Evolutionary conservation across 2,797 vertebrate species (phyloP).

Genomic region (Salmo trutta): DNA sequence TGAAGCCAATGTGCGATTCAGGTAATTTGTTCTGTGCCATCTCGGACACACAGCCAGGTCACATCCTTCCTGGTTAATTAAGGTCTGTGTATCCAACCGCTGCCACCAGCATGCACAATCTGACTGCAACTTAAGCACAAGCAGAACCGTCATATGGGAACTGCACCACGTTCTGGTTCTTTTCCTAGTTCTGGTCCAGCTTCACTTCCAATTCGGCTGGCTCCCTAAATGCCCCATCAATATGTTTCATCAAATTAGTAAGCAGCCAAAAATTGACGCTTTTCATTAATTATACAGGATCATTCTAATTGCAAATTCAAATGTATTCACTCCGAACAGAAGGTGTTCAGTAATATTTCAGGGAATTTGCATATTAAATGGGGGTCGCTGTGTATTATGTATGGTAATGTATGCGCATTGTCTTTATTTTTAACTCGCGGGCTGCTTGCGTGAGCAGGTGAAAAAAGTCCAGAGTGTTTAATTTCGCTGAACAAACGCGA

Average conservation of each 20-base stretch:
- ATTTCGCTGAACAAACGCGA: constrained; percentile 74
- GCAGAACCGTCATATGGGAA: constrained; percentile 7
- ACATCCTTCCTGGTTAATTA: constrained; percentile 35
- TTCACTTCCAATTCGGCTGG: constrained; percentile 57
- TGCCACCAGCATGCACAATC: neutral
- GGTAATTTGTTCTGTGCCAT: constrained; percentile 54
- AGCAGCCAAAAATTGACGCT: constrained; percentile 91
- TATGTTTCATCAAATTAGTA: constrained; percentile 96
- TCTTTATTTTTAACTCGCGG: constrained; percentile 92
- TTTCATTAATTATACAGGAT: constrained; percentile 99
- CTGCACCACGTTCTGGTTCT: neutral
- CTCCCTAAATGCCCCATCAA: constrained; percentile 90
- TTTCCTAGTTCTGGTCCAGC: constrained; percentile 22
- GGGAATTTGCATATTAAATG: constrained; percentile 97
- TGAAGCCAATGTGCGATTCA: constrained; percentile 35
- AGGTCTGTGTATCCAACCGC: constrained; percentile 25
- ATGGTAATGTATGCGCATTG: constrained; percentile 93
- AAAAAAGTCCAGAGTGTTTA: constrained; percentile 77
- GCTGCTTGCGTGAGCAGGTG: constrained; percentile 81
- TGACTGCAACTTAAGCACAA: neutral
- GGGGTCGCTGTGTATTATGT: constrained; percentile 84
- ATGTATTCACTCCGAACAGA: constrained; percentile 94
- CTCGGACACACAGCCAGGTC: constrained; percentile 34
- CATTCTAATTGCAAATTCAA: constrained; percentile 97
- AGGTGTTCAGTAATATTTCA: constrained; percentile 94